Evolutionary conservation across 2,888 invertebrate genomes (phyloP).

Genomic region (Tridacna crocea): DNA sequence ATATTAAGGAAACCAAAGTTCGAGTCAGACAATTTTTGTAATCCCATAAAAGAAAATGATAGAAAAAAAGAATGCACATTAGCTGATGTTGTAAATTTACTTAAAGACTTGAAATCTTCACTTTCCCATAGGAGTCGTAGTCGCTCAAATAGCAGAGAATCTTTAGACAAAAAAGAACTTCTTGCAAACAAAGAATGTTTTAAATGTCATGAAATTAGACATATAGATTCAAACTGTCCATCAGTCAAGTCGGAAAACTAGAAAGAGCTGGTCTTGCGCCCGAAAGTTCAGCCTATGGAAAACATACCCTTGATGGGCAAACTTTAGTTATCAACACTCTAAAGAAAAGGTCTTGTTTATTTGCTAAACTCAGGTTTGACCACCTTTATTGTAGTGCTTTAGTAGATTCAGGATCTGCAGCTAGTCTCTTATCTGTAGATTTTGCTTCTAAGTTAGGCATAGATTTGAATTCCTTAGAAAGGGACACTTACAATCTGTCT

Average conservation of each 20-base stretch:
- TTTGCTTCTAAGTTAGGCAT: too few species aligned
- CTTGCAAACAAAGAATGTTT: conserved; percentile 21
- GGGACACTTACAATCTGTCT: conserved; percentile 5
- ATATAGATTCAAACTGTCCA: conserved; percentile 25
- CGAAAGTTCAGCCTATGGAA: conserved; percentile 27
- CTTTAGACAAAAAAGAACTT: neutral
- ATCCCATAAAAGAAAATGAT: neutral
- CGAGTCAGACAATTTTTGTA: conserved; percentile 2
- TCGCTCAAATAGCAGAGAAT: conserved; percentile 25
- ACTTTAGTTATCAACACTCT: neutral
- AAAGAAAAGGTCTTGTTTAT: conserved; percentile 1
- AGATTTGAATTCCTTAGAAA: conserved; percentile 1
- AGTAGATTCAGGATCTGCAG: neutral
- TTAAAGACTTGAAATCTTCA: neutral
- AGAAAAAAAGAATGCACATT: conserved; percentile 10
- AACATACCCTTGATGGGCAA: neutral
- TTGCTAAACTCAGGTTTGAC: neutral
- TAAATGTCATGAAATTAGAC: conserved; percentile 33
- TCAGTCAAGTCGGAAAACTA: conserved; percentile 31
- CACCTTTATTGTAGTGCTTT: neutral
- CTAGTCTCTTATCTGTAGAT: neutral
- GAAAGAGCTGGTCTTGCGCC: conserved; percentile 35
- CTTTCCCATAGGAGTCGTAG: conserved; percentile 17
- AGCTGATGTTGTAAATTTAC: conserved; percentile 16
- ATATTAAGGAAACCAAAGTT: conserved; percentile 37